phyloP scores from a whole-genome alignment of 2,888 invertebrate species.

The Pecten maximus region DNA sequence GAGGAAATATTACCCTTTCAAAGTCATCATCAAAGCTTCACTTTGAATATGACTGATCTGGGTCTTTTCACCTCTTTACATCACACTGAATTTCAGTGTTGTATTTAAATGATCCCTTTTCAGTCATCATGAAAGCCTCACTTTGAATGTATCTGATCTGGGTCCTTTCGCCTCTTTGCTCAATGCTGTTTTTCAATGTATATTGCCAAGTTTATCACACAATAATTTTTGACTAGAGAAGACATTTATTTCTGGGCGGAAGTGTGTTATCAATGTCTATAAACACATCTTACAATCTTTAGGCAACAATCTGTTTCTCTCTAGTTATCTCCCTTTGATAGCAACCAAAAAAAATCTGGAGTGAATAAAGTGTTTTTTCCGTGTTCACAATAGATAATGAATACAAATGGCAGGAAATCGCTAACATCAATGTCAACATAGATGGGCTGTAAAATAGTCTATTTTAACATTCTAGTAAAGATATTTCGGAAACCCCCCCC shows the following conservation, averaged over 20 bases:
- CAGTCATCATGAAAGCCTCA: neutral
- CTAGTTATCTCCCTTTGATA: neutral
- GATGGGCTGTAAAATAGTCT: neutral
- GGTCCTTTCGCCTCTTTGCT: neutral
- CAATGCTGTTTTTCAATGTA: neutral
- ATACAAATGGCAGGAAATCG: neutral
- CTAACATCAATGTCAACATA: neutral
- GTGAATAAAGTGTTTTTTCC: neutral
- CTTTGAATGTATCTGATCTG: neutral
- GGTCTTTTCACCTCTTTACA: neutral
- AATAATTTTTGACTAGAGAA: neutral
- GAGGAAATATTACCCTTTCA: neutral
- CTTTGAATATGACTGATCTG: neutral
- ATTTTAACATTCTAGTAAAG: neutral
- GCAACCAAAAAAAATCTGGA: neutral
- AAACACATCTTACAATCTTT: neutral
- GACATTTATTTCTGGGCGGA: neutral
- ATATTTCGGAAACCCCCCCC: too few species aligned
- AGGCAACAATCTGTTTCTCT: neutral
- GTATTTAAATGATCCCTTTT: neutral
- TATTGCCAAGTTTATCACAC: neutral
- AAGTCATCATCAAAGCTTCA: neutral
- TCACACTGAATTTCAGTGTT: too few species aligned
- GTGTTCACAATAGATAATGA: neutral
- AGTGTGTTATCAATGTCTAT: neutral